These are phyloP conservation scores for Pollenia griseotomentosa DNA, from an alignment of 2,888 invertebrate genomes.

Conservation along the genomic window DNA sequence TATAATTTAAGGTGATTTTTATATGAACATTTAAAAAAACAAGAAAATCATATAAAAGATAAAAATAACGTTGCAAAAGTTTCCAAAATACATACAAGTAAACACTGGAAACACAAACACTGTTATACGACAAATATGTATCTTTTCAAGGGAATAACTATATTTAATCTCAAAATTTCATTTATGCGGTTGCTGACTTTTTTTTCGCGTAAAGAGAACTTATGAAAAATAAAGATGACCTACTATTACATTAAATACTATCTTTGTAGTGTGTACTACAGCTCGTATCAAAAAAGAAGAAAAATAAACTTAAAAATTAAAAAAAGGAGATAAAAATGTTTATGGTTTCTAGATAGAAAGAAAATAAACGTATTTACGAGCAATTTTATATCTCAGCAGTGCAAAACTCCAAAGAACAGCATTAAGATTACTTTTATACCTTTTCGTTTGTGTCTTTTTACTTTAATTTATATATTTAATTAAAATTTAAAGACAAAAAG, in stretches of 20 bases:
- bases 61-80: not conserved
- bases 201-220: conserved; percentile 4
- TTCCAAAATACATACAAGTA: not conserved
- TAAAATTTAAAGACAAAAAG: conserved; percentile 28
- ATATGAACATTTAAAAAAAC: not conserved
- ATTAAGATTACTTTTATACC: conserved; percentile 36
- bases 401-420: conserved; percentile 19
- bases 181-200: not conserved
- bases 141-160: no score
- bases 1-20: conserved; percentile 40
- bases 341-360: conserved; percentile 54
- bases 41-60: not conserved
- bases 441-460: conserved; percentile 10
- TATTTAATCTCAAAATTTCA: not conserved
- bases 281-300: not conserved
- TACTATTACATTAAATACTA: conserved; percentile 9
- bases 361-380: conserved; percentile 1
- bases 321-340: conserved; percentile 47
- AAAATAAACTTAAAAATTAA: conserved; percentile 3
- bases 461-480: conserved; percentile 33
- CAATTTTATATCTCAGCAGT: not conserved
- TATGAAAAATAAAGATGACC: conserved; percentile 43
- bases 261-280: not conserved
- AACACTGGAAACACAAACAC: no score
- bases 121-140: no score